These are phyloP conservation scores for Amblyraja radiata DNA, from an alignment of 2,797 vertebrate species.

Conservation along the genomic window DNA sequence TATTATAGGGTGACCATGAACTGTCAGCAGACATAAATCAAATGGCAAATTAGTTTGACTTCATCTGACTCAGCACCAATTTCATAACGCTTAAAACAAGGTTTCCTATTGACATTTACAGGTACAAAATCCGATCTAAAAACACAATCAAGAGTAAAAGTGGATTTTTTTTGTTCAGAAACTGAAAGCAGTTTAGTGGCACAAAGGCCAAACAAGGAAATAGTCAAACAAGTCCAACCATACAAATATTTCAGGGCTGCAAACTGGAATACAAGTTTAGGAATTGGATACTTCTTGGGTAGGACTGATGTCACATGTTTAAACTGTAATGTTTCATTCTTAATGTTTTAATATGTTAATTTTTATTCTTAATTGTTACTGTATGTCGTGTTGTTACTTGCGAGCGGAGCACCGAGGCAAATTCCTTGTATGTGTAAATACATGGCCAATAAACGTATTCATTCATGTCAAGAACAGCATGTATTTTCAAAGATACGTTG, in stretches of 20 bases:
- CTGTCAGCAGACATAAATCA: conserved; percentile 28
- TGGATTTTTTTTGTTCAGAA: not conserved
- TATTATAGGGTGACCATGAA: conserved; percentile 6
- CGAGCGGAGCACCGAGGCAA: too few species aligned
- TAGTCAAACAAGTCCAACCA: not conserved
- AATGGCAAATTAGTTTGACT: not conserved
- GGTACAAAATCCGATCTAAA: not conserved
- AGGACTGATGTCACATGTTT: not conserved
- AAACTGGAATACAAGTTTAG: not conserved
- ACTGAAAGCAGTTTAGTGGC: not conserved
- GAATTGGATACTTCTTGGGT: not conserved
- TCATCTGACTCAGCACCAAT: conserved; percentile 8
- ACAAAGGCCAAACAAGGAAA: not conserved
- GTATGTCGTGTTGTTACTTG: too few species aligned
- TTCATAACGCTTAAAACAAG: not conserved
- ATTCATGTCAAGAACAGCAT: not conserved
- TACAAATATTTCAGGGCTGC: not conserved
- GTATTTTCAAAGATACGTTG: not conserved
- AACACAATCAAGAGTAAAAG: not conserved
- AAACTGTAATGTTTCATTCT: too few species aligned
- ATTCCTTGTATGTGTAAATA: too few species aligned
- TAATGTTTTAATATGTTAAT: too few species aligned
- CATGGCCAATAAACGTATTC: too few species aligned
- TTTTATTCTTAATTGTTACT: too few species aligned
- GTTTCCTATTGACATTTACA: not conserved